Conservation (phyloP, 2,797 vertebrate genomes). For the Coendou prehensilis region DNA sequence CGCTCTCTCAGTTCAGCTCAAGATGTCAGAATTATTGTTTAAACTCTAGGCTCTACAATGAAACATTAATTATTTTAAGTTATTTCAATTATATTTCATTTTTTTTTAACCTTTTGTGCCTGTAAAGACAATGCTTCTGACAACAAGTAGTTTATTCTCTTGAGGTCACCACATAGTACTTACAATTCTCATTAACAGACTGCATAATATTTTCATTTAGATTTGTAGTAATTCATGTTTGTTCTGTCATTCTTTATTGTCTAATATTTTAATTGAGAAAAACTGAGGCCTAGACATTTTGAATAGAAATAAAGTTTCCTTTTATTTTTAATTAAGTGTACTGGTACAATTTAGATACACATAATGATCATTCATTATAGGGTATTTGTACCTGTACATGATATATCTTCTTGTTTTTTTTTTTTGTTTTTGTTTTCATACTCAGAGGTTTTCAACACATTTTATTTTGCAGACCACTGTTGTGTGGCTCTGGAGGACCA, state of each 20-base stretch:
- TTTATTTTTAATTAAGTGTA: too few relatives aligned
- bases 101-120: neutral
- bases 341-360: too few relatives aligned
- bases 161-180: neutral
- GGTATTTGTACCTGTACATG: too few relatives aligned
- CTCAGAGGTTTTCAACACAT: constrained; percentile 78
- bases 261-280: too few relatives aligned
- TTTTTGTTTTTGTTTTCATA: neutral
- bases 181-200: neutral
- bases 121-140: neutral
- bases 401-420: too few relatives aligned
- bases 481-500: constrained; percentile 57
- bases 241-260: too few relatives aligned
- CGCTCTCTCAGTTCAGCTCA: neutral
- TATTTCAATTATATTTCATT: neutral
- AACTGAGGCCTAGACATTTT: too few relatives aligned
- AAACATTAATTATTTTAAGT: neutral
- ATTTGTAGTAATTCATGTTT: too few relatives aligned
- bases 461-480: constrained; percentile 77
- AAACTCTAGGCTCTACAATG: neutral
- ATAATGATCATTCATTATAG: too few relatives aligned
- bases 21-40: neutral
- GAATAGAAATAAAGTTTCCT: too few relatives aligned
- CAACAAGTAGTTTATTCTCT: neutral
- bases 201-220: too few relatives aligned